Evolutionary conservation across 1,140 invertebrate species (phyloP).

Genomic region (Ips typographus): DNA sequence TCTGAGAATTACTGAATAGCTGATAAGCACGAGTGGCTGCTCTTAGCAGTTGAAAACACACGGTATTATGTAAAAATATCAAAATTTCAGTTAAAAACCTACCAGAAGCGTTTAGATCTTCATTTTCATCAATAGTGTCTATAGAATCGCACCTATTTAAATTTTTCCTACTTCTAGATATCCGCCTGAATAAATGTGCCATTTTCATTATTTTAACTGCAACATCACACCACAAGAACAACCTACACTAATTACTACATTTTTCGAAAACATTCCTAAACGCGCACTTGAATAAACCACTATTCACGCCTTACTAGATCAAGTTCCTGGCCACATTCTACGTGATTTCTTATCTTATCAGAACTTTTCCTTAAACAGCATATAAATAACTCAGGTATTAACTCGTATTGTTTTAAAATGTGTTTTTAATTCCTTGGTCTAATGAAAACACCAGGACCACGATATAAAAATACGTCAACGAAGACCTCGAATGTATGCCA

Average conservation of each 20-base stretch:
- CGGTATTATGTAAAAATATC: too few species aligned
- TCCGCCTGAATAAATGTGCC: constrained; percentile 28
- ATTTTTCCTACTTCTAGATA: constrained; percentile 34
- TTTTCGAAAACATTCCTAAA: not conserved
- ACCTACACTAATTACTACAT: not conserved
- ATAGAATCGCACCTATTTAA: constrained; percentile 20
- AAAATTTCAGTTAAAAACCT: not conserved
- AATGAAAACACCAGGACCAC: too few species aligned
- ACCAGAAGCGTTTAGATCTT: constrained; percentile 8
- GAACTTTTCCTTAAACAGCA: constrained; percentile 18
- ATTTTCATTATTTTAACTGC: constrained; percentile 19
- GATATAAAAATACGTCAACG: too few species aligned
- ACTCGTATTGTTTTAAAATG: constrained; percentile 26
- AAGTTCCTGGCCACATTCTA: constrained; percentile 14
- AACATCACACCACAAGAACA: constrained; percentile 2
- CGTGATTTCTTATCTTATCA: constrained; percentile 36
- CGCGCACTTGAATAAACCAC: not conserved
- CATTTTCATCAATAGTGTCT: constrained; percentile 29
- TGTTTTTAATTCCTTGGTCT: too few species aligned
- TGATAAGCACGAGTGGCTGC: too few species aligned
- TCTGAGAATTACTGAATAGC: too few species aligned
- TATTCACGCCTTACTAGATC: constrained; percentile 21
- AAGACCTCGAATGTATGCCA: too few species aligned
- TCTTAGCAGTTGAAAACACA: too few species aligned
- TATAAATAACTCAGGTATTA: constrained; percentile 7